Percentiles rank a stretch among this genome's conserved stretches.
phyloP scores from a whole-genome alignment of 2,113 vertebrate species.

The Entelurus aequoreus region DNA sequence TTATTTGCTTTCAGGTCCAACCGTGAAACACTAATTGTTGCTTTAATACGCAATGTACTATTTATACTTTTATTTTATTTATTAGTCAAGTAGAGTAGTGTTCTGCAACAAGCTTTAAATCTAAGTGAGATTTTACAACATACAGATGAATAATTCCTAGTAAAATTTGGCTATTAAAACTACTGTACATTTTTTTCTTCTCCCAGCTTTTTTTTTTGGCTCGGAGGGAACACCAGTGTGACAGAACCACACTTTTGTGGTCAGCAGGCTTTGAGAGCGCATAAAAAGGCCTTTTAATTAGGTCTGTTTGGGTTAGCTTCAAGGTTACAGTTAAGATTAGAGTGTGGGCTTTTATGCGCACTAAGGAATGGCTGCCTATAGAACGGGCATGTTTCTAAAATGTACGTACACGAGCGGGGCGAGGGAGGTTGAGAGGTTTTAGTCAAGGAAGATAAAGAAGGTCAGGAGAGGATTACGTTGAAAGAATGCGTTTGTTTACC shows the following conservation, averaged over 20 bases:
- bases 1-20: constrained; percentile 9
- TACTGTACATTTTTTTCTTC: constrained; percentile 24
- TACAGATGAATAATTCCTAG: constrained; percentile 28
- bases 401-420: neutral
- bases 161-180: constrained; percentile 50
- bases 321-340: constrained; percentile 51
- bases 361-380: constrained; percentile 28
- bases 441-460: constrained; percentile 3
- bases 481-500: constrained; percentile 34
- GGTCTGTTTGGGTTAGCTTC: constrained; percentile 56
- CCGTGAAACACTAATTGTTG: constrained; percentile 36
- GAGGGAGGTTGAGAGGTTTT: constrained; percentile 4
- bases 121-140: constrained; percentile 20
- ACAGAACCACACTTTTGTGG: constrained; percentile 56
- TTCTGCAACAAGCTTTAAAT: constrained; percentile 6
- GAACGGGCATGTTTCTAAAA: constrained; percentile 5
- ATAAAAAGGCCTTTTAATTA: constrained; percentile 68
- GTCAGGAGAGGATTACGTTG: constrained; percentile 5
- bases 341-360: constrained; percentile 42
- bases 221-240: constrained; percentile 43
- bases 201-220: constrained; percentile 15
- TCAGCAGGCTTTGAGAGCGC: constrained; percentile 48
- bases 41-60: constrained; percentile 57
- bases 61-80: constrained; percentile 71
- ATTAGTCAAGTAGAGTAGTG: constrained; percentile 48